Conservation (phyloP, 2,888 invertebrate genomes). For the Lissonota sp. region DNA sequence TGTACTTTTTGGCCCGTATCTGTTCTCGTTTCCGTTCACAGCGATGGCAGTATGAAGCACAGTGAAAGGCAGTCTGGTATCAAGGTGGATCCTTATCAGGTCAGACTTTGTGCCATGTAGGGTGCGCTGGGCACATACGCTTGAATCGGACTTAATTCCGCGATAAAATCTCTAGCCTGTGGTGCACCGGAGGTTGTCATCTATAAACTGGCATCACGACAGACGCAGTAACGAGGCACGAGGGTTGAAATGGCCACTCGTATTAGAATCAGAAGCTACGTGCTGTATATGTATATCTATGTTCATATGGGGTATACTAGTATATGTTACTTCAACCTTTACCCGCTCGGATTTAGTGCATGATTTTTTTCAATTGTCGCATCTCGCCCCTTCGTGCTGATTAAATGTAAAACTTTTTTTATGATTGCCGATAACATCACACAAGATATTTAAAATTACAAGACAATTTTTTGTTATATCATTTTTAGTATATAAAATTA, state of each 20-base stretch:
- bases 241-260: conserved; percentile 49
- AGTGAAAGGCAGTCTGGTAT: conserved; percentile 25
- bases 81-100: conserved; percentile 73
- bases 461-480: too few relatives aligned
- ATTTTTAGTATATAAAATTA: too few relatives aligned
- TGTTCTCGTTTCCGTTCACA: conserved; percentile 62
- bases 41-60: conserved; percentile 16
- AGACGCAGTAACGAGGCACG: conserved; percentile 66
- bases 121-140: conserved; percentile 75
- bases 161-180: conserved; percentile 74
- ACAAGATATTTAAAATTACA: too few relatives aligned
- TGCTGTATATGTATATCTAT: too few relatives aligned
- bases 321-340: too few relatives aligned
- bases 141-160: conserved; percentile 78
- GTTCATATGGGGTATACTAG: too few relatives aligned
- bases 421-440: too few relatives aligned
- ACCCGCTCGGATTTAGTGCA: too few relatives aligned
- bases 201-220: conserved; percentile 39
- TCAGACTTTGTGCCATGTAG: conserved; percentile 38
- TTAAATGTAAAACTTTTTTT: too few relatives aligned
- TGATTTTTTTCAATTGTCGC: too few relatives aligned
- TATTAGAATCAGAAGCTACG: conserved; percentile 54
- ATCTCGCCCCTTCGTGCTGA: too few relatives aligned
- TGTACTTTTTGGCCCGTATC: conserved; percentile 51
- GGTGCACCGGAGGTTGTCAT: conserved; percentile 65